Base-by-base conservation (phyloP, 2,113 vertebrate genomes). In the Pristiophorus japonicus region DNA sequence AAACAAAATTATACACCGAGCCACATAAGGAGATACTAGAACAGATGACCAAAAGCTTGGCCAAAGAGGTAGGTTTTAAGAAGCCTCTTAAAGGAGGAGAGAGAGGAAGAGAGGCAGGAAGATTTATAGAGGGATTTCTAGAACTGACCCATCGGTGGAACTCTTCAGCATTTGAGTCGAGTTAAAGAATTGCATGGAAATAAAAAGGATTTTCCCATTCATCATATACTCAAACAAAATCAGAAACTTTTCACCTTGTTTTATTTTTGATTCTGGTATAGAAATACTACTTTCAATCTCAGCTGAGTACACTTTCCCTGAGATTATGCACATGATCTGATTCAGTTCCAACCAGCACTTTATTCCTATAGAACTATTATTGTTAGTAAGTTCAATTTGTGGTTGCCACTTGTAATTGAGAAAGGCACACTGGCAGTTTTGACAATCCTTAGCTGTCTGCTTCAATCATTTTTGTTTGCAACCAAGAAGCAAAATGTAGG, bases 351-450 rank as follows among this genome's bases (percentile, higher is more conserved):
- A 55, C 24, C 47, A 88, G 24, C 84, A 51, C 47, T 20, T 88
- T 55, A 88, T 88, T 88, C 85, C 8, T 88, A 34, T 59, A 30
- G 85, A 88, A 11, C 45, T 55, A 24, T 34, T 88, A 55, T 88
- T 55, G 24, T 88, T 88, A 88, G 22, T 55, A 88, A 55, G 47
- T 47, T 47, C 84, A 88, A 14, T 88, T 88, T 88, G 85, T 59
- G 85, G 85, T 55, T 88, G 27, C 85, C 59, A 34, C 47, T 88
- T 88, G 27, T 34, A 88, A 88, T 88, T 88, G 85, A 88, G 85
- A 88, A 30, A 20, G 27, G 45, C 85, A 55, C 51, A 30, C 85
- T 47, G 51, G 85, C 51, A 55, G 51, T 78, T 88, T 88, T 88
- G 85, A 88, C 47, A 88, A 55, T 88, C 85, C 20, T 27, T 55